phyloP scores from a whole-genome alignment of 2,888 invertebrate genomes.

The Schrankia costaestrigalis region DNA sequence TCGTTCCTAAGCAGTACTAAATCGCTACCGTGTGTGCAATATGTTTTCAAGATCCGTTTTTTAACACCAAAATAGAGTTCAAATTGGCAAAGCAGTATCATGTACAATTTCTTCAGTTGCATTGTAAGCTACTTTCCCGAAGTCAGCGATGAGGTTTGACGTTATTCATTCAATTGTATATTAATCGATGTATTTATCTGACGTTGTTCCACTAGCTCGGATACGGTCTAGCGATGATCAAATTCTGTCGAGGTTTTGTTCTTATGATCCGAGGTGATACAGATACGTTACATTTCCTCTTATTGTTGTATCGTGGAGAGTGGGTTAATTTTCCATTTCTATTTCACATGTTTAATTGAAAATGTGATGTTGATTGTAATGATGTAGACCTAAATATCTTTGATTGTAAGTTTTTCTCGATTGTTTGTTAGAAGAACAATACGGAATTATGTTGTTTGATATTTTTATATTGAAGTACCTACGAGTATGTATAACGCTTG shows the following conservation, averaged over 20 bases:
- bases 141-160: constrained; percentile 40
- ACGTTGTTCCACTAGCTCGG: constrained; percentile 20
- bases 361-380: too few relatives aligned
- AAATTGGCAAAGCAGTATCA: constrained; percentile 30
- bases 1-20: constrained; percentile 34
- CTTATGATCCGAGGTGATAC: constrained; percentile 9
- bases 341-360: too few relatives aligned
- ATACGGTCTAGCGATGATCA: constrained; percentile 20
- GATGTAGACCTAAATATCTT: too few relatives aligned
- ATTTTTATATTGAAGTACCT: too few relatives aligned
- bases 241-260: constrained; percentile 17
- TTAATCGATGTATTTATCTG: constrained; percentile 22
- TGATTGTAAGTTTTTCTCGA: too few relatives aligned
- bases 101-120: constrained; percentile 62
- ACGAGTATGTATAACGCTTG: too few relatives aligned
- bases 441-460: too few relatives aligned
- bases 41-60: constrained; percentile 30
- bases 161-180: constrained; percentile 25
- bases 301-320: not conserved
- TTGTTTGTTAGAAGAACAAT: too few relatives aligned
- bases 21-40: constrained; percentile 37
- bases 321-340: not conserved
- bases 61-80: constrained; percentile 19
- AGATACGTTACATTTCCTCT: constrained; percentile 15
- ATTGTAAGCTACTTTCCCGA: constrained; percentile 61